phyloP scores from a whole-genome alignment of 2,888 invertebrate species.

The Cetonia aurata region DNA sequence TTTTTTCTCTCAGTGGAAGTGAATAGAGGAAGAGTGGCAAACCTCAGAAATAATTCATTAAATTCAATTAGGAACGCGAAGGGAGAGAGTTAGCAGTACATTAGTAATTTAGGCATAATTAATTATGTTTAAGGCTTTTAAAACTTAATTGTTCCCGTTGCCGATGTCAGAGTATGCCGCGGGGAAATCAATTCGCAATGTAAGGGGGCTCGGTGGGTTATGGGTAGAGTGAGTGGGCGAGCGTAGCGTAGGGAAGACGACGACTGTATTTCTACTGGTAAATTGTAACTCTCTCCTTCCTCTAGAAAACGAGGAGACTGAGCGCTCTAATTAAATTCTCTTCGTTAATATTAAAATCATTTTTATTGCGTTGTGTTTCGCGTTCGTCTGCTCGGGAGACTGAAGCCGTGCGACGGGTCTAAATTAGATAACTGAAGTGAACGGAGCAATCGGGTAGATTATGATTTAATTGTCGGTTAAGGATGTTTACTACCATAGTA shows the following conservation, averaged over 20 bases:
- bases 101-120: slow-evolving; percentile 39
- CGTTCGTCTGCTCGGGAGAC: too few relatives aligned
- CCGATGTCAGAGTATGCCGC: slow-evolving; percentile 39
- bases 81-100: slow-evolving; percentile 18
- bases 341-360: slow-evolving; percentile 39
- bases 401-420: too few relatives aligned
- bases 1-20: too few relatives aligned
- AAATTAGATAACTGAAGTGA: too few relatives aligned
- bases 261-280: slow-evolving; percentile 18
- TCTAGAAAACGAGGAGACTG: neutral
- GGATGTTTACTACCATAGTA: too few relatives aligned
- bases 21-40: neutral
- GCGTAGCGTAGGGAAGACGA: slow-evolving; percentile 10
- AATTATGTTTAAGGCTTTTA: slow-evolving; percentile 33
- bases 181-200: slow-evolving; percentile 37
- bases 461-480: too few relatives aligned
- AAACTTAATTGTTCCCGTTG: slow-evolving; percentile 37
- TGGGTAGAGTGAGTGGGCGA: too few relatives aligned
- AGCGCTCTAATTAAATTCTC: slow-evolving; percentile 33
- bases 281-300: slow-evolving; percentile 23
- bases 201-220: slow-evolving; percentile 1
- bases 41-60: slow-evolving; percentile 24
- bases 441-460: too few relatives aligned
- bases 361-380: slow-evolving; percentile 34
- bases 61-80: slow-evolving; percentile 30